phyloP scores from a whole-genome alignment of 2,113 vertebrate species.

The Epinephelus cyanopodus region DNA sequence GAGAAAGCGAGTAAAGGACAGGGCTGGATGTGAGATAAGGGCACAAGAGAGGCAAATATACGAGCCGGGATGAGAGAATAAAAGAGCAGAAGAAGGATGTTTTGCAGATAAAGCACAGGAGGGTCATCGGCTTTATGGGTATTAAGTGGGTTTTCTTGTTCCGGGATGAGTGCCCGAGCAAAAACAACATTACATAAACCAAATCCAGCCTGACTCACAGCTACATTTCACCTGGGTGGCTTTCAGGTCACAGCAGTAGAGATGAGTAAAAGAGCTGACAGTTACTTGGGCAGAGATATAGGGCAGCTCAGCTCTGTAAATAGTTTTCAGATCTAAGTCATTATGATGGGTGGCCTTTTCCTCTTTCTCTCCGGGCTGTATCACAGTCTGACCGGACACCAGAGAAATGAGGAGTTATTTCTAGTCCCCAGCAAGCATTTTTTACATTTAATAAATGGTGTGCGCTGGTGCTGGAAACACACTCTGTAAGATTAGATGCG shows the following conservation, averaged over 20 bases:
- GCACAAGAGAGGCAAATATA: conserved; percentile 44
- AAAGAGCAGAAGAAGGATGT: conserved; percentile 27
- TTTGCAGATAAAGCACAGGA: conserved; percentile 44
- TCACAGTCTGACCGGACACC: conserved; percentile 13
- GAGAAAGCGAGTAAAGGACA: conserved; percentile 38
- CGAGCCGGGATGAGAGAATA: conserved; percentile 26
- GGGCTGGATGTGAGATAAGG: conserved; percentile 57
- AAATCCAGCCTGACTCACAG: conserved; percentile 65
- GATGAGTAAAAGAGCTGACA: conserved; percentile 65
- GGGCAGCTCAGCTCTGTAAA: conserved; percentile 52
- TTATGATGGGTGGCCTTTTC: conserved; percentile 17
- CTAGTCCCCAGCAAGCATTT: not conserved
- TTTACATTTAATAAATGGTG: not conserved
- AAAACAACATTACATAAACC: conserved; percentile 70
- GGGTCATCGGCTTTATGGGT: conserved; percentile 32
- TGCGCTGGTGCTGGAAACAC: not conserved
- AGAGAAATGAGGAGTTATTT: not conserved
- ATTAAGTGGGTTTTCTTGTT: conserved; percentile 62
- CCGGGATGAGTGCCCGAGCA: conserved; percentile 37
- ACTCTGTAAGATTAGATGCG: not conserved
- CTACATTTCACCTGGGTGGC: conserved; percentile 61
- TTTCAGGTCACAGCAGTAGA: conserved; percentile 57
- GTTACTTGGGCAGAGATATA: conserved; percentile 50
- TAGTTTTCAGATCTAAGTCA: conserved; percentile 49
- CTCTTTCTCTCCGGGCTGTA: conserved; percentile 1